Conservation (phyloP, 2,888 invertebrate genomes). For the Diabrotica balteata region DNA sequence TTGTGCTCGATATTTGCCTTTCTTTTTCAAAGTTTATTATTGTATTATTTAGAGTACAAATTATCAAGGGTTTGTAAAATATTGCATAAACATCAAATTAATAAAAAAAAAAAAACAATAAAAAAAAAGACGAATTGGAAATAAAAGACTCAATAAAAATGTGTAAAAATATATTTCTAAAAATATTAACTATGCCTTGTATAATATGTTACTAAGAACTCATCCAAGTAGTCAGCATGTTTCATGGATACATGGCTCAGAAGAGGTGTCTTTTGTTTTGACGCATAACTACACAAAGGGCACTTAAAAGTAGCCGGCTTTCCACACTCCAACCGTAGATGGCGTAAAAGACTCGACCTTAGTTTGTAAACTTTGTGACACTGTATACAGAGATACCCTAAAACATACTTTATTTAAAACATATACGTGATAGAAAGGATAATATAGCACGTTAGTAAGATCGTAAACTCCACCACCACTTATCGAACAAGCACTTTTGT, state of each 20-base stretch:
- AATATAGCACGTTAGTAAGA: too few species aligned
- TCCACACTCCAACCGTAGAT: constrained; percentile 50
- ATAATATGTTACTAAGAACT: constrained; percentile 31
- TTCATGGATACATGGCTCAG: constrained; percentile 35
- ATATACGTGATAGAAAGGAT: too few species aligned
- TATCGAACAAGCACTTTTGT: too few species aligned
- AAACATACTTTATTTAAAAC: constrained; percentile 1
- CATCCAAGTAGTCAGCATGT: constrained; percentile 20
- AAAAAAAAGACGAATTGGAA: too few species aligned
- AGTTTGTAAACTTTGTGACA: constrained; percentile 35
- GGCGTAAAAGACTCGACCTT: constrained; percentile 39
- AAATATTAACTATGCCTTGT: constrained; percentile 2
- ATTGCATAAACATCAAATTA: too few species aligned
- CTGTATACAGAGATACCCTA: constrained; percentile 20
- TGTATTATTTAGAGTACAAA: too few species aligned
- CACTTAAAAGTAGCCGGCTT: constrained; percentile 49
- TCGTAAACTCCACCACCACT: too few species aligned
- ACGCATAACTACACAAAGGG: constrained; percentile 42
- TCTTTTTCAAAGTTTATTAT: too few species aligned
- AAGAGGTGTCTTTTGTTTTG: constrained; percentile 36
- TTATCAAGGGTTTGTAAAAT: too few species aligned
- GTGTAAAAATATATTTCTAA: neutral
- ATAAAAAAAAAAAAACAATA: too few species aligned
- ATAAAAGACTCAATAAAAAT: too few species aligned
- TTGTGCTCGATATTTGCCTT: too few species aligned